Conservation (phyloP, 2,113 vertebrate species). For the Gadus macrocephalus region DNA sequence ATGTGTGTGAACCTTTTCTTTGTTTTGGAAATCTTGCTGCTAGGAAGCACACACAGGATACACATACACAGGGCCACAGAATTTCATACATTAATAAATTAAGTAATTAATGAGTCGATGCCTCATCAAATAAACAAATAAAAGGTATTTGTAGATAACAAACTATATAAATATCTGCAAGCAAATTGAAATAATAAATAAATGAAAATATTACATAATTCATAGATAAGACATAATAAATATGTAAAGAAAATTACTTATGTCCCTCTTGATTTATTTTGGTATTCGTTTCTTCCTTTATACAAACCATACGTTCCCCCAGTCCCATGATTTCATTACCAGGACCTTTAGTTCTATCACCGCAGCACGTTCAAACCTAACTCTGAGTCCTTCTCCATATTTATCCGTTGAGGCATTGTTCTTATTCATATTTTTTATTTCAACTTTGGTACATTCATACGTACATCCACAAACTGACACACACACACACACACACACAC, state of each 20-base stretch:
- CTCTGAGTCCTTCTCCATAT: neutral
- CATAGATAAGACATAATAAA: neutral
- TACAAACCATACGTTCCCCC: neutral
- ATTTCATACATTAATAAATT: neutral
- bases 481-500: slow-evolving; percentile 13
- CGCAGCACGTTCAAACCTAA: neutral
- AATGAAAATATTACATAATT: neutral
- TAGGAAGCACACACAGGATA: slow-evolving; percentile 6
- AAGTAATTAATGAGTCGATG: neutral
- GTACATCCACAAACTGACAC: neutral
- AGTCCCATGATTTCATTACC: neutral
- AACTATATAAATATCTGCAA: neutral
- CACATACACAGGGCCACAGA: slow-evolving; percentile 2
- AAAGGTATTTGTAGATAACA: neutral
- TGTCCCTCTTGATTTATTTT: neutral
- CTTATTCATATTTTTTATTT: neutral
- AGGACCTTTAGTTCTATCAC: too few species aligned
- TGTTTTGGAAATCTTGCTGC: slow-evolving; percentile 46
- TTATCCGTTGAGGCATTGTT: slow-evolving; percentile 1
- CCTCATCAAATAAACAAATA: slow-evolving; percentile 2
- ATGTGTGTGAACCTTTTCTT: slow-evolving; percentile 28
- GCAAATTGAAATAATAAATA: neutral
- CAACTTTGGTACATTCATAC: neutral
- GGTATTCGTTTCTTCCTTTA: neutral
- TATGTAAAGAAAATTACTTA: neutral